Evolutionary conservation across 2,113 vertebrate genomes (phyloP).

Genomic region (Crocuta crocuta): DNA sequence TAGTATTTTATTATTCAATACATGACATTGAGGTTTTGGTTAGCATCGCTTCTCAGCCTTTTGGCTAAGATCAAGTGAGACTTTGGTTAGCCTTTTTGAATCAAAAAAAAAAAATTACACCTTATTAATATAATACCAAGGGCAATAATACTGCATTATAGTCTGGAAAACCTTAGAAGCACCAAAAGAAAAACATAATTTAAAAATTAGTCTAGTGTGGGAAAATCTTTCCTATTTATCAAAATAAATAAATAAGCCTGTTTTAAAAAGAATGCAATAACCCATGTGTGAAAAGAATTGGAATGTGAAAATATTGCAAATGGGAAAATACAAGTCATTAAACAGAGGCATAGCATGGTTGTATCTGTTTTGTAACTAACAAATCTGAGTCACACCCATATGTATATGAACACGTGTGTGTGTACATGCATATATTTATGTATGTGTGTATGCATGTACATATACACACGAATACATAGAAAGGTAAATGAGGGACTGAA

Average conservation of each 20-base stretch:
- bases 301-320: background rate
- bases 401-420: background rate
- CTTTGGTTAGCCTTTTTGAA: background rate
- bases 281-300: background rate
- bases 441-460: background rate
- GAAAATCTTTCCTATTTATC: background rate
- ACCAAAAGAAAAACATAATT: background rate
- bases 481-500: background rate
- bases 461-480: background rate
- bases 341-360: background rate
- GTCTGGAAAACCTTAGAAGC: background rate
- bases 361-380: background rate
- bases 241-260: too few species aligned
- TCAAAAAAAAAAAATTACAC: background rate
- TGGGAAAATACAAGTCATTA: background rate
- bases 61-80: too few species aligned
- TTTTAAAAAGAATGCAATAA: background rate
- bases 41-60: too few species aligned
- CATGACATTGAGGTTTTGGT: background rate
- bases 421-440: background rate
- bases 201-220: background rate
- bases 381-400: background rate
- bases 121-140: background rate
- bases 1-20: background rate
- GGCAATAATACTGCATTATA: background rate